Evolutionary conservation across 2,797 vertebrate genomes (phyloP).

Genomic region (Astyanax mexicanus): DNA sequence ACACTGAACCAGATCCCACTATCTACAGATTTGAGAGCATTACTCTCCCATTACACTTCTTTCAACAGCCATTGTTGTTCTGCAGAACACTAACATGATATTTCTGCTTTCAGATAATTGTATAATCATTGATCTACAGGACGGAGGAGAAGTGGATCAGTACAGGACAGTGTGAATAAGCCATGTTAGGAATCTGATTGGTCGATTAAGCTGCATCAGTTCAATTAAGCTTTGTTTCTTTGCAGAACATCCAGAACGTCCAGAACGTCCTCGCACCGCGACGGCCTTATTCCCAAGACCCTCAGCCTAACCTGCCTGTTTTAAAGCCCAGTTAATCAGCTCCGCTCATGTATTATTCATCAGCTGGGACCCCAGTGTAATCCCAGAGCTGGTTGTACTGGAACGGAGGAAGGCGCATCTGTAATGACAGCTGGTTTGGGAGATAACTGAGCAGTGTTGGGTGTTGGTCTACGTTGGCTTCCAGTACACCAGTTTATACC

Average conservation of each 20-base stretch:
- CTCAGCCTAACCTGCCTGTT: background rate
- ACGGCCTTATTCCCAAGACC: background rate
- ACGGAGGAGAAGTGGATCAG: background rate
- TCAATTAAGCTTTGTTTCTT: background rate
- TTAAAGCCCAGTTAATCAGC: conserved; percentile 29
- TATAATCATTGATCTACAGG: no score
- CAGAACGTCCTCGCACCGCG: background rate
- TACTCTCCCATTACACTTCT: no score
- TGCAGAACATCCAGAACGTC: no score
- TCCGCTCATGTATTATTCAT: conserved; percentile 26
- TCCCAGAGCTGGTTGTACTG: conserved; percentile 34
- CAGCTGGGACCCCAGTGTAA: conserved; percentile 32
- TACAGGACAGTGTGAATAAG: no score
- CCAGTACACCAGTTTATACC: no score
- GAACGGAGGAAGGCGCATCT: conserved; percentile 28
- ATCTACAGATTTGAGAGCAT: no score
- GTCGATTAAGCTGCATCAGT: background rate
- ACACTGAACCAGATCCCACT: no score
- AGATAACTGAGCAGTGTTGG: background rate
- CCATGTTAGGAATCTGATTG: background rate
- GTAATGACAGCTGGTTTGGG: conserved; percentile 50
- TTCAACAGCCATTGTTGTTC: no score
- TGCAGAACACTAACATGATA: no score
- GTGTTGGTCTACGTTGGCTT: no score
- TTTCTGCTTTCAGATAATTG: no score